Evolutionary conservation across 2,113 vertebrate genomes (phyloP).

Genomic region (Clupea harengus): DNA sequence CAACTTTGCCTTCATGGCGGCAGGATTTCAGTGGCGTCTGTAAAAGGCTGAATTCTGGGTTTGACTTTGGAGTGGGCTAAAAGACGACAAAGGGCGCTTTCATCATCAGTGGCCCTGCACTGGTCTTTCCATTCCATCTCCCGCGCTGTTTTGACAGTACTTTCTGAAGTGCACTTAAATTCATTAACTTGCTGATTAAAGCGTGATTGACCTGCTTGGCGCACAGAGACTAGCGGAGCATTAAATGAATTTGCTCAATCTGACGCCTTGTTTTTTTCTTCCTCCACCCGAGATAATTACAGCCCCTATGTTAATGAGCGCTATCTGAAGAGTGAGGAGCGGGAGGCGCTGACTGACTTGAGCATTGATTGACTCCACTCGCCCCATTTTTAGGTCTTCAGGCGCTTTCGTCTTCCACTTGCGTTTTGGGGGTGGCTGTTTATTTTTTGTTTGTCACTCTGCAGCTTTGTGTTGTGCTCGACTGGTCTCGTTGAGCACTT

Average conservation of each 20-base stretch:
- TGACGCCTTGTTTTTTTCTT: not conserved
- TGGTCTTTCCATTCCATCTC: not conserved
- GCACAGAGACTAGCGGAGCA: conserved; percentile 25
- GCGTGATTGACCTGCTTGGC: conserved; percentile 28
- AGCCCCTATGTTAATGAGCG: conserved; percentile 23
- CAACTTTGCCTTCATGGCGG: not conserved
- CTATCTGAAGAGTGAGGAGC: conserved; percentile 6
- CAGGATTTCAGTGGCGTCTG: not conserved
- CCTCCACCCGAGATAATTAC: conserved; percentile 29
- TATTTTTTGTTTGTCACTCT: not conserved
- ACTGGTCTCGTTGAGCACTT: not conserved
- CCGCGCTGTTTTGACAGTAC: conserved; percentile 20
- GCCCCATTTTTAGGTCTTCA: not conserved
- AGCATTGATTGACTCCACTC: conserved; percentile 29
- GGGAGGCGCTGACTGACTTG: not conserved
- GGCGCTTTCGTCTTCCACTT: not conserved
- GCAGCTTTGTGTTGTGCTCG: not conserved
- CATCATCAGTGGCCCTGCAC: not conserved
- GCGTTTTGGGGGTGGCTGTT: not conserved
- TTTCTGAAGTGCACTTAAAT: conserved; percentile 22
- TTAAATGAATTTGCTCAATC: conserved; percentile 40
- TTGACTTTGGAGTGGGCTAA: not conserved
- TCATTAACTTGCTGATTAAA: conserved; percentile 30
- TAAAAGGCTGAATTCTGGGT: not conserved
- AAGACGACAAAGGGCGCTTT: not conserved